Evolutionary conservation across 2,113 vertebrate genomes (phyloP).

Genomic region (Serilophus lunatus): DNA sequence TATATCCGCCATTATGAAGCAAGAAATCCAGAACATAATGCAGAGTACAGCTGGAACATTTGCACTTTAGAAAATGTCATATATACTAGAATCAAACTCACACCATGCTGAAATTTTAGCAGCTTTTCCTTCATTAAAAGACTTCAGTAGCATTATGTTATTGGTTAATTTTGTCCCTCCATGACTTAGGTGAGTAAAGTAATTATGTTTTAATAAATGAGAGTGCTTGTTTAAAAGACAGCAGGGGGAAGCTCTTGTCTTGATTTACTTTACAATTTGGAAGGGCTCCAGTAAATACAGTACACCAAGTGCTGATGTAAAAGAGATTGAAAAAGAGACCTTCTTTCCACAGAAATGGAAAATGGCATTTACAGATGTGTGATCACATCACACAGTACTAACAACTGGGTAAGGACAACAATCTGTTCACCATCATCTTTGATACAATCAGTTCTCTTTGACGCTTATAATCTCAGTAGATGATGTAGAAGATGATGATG

Average conservation of each 20-base stretch:
- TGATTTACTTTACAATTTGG: constrained; percentile 31
- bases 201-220: constrained; percentile 12
- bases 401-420: neutral
- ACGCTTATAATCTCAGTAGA: neutral
- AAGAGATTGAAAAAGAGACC: neutral
- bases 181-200: neutral
- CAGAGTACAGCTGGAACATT: neutral
- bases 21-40: neutral
- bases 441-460: neutral
- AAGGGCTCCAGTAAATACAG: constrained; percentile 51
- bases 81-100: neutral
- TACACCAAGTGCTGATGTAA: neutral
- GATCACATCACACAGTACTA: neutral
- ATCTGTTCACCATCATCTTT: neutral
- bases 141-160: neutral
- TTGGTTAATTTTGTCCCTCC: neutral
- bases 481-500: neutral
- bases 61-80: neutral
- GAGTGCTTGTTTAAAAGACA: constrained; percentile 31
- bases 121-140: neutral
- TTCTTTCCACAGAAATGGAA: neutral
- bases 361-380: neutral
- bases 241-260: neutral
- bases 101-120: neutral
- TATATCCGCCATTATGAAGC: neutral